Conservation (phyloP, 1,140 invertebrate species). For the Scaptomyza graminum region DNA sequence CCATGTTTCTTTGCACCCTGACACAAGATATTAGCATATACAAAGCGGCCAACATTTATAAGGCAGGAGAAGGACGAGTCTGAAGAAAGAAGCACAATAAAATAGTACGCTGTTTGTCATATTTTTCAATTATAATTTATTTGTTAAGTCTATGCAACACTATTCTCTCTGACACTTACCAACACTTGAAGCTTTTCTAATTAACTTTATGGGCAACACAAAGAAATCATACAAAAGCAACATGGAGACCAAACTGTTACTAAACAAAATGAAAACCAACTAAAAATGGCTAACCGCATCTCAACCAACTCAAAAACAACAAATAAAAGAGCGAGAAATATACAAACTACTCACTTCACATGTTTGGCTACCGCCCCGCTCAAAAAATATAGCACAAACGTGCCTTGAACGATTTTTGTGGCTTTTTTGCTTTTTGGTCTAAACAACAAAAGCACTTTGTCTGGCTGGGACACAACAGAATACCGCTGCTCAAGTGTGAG, state of each 20-base stretch:
- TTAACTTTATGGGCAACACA: constrained; percentile 56
- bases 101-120: constrained; percentile 65
- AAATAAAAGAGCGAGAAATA: constrained; percentile 17
- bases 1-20: constrained; percentile 1
- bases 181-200: constrained; percentile 47
- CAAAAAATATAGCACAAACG: constrained; percentile 66
- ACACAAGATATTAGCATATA: constrained; percentile 72
- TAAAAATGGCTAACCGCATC: constrained; percentile 69
- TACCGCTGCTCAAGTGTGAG: constrained; percentile 41
- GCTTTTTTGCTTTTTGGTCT: constrained; percentile 80
- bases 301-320: neutral
- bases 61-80: constrained; percentile 9
- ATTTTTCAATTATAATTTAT: constrained; percentile 79
- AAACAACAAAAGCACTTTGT: constrained; percentile 80
- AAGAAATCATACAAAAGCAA: constrained; percentile 50
- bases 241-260: constrained; percentile 22
- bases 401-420: constrained; percentile 81
- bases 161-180: neutral
- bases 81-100: constrained; percentile 19
- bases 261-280: constrained; percentile 49
- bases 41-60: constrained; percentile 70
- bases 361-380: neutral
- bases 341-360: constrained; percentile 20
- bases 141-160: constrained; percentile 36
- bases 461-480: constrained; percentile 34